These are phyloP conservation scores for Athalia circularis DNA, from an alignment of 2,888 invertebrate genomes.

Conservation along the genomic window DNA sequence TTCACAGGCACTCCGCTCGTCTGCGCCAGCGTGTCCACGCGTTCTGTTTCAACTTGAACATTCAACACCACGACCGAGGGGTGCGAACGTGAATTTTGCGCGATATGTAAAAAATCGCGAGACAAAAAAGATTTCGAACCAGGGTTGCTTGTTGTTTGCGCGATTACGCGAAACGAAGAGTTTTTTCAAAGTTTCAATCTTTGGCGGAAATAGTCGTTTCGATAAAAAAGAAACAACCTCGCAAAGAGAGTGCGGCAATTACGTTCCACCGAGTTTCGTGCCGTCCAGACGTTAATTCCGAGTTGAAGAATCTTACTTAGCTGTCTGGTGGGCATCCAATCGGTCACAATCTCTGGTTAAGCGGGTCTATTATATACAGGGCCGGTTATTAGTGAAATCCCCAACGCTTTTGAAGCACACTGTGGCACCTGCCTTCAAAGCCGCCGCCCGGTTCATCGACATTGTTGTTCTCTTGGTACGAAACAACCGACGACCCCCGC, in stretches of 20 bases:
- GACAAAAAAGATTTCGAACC: too few species aligned
- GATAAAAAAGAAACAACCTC: too few species aligned
- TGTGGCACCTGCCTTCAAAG: slow-evolving; percentile 46
- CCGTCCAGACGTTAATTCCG: background rate
- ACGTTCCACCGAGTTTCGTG: background rate
- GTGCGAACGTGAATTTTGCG: background rate
- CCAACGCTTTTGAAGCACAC: slow-evolving; percentile 35
- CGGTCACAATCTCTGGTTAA: slow-evolving; percentile 40
- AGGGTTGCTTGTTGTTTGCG: too few species aligned
- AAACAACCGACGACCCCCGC: slow-evolving; percentile 44
- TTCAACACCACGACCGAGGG: background rate
- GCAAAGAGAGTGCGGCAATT: slow-evolving; percentile 4
- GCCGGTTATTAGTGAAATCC: slow-evolving; percentile 42
- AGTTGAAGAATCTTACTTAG: slow-evolving; percentile 21
- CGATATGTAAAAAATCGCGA: background rate
- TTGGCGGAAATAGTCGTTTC: too few species aligned
- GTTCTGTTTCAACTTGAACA: slow-evolving; percentile 38
- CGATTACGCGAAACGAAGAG: too few species aligned
- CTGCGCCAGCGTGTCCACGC: slow-evolving; percentile 49
- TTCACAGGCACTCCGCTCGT: slow-evolving; percentile 66
- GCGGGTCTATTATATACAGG: slow-evolving; percentile 37
- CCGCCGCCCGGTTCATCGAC: slow-evolving; percentile 33
- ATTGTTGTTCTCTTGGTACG: slow-evolving; percentile 40
- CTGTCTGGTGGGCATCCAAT: slow-evolving; percentile 33
- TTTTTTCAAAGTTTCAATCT: too few species aligned